These are phyloP conservation scores for Strigamia crassipes DNA, from an alignment of 2,888 invertebrate species.

Conservation along the genomic window DNA sequence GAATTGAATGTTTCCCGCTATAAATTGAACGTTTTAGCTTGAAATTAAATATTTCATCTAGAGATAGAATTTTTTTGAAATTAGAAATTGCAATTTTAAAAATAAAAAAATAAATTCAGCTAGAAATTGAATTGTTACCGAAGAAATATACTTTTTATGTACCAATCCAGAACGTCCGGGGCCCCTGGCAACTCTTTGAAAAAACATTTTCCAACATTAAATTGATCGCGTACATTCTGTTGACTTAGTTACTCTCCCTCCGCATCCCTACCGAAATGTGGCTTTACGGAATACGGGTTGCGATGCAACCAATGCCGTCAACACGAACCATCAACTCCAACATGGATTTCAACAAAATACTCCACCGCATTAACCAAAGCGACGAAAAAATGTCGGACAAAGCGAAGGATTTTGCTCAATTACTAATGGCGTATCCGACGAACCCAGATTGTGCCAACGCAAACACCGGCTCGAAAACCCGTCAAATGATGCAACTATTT, in stretches of 20 bases:
- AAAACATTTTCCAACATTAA: no score
- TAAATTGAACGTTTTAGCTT: no score
- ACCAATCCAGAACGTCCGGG: no score
- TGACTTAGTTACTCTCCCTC: neutral
- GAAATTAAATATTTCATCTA: no score
- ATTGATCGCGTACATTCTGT: neutral
- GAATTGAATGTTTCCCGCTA: no score
- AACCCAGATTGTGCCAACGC: neutral
- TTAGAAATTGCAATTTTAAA: no score
- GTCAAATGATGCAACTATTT: neutral
- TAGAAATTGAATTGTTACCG: no score
- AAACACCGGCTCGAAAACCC: neutral
- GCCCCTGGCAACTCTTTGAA: no score
- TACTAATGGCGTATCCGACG: neutral
- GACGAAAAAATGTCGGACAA: slow-evolving; percentile 5
- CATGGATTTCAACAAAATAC: neutral
- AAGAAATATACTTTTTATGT: no score
- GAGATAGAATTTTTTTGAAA: no score
- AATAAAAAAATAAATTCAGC: no score
- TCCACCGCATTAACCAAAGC: neutral
- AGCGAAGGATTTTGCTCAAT: neutral
- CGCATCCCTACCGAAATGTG: neutral
- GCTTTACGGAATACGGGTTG: neutral
- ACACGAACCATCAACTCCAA: neutral
- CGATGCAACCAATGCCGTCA: neutral